Evolutionary conservation across 2,888 invertebrate species (phyloP), one percentile per base, ranked within the genome.

Genomic region (Drosophila antonietae): DNA sequence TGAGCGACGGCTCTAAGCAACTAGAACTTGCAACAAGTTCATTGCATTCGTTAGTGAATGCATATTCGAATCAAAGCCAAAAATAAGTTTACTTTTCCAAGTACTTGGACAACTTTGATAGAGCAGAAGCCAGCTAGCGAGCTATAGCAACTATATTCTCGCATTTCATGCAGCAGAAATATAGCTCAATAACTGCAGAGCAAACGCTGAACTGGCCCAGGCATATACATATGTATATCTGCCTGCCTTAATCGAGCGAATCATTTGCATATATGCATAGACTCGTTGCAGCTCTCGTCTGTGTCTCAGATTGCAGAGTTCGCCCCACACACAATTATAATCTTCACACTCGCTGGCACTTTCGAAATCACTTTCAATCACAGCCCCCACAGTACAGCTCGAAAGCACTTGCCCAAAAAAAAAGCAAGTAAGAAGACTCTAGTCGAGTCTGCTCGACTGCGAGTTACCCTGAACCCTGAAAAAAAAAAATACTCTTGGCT

Each of bases 311-410:
- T 57, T 41, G 35, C 18, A n/a, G 35, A 37, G 20, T 46, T 46
- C 28, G 28, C 28, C 28, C 28, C 28, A 28, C 28, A 37, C 47
- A 47, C 53, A 75, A 61, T 66, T 66, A 60, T 61, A 75, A 61
- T 75, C 66, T 61, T 75, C 65, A 56, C 74, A 74, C 67, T 74
- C 44, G 61, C 67, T 72, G 81, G 58, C 80, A 74, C 82, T 68
- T 74, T 79, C 61, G 56, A 70, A 81, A 78, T 76, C 73, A 78
- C 73, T 77, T 84, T 67, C 75, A 33, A 58, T 52, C n/a, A 46
- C 28, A n/a, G 37, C 46, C 33, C 39, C 53, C n/a, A 15, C 37
- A 39, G n/a, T 37, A 46, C 53, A 47, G 49, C 55, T 62, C 56
- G 31, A 57, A 64, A 49, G 61, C 77, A 68, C 72, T 62, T 72